Conservation (phyloP, 1,140 invertebrate species). For the Ridgeia piscesae region DNA sequence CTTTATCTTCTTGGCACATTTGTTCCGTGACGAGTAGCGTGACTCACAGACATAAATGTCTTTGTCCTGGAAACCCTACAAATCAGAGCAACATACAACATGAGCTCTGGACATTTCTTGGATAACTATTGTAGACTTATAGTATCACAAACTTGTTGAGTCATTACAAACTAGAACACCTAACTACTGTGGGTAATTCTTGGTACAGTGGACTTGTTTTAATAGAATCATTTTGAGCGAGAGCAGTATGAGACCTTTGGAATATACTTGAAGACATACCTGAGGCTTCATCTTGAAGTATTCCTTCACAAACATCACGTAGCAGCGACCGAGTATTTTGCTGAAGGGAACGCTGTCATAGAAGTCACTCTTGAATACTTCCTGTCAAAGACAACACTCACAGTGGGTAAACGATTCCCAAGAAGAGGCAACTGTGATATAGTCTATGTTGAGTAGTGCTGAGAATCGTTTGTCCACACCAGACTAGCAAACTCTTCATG, state of each 20-base stretch:
- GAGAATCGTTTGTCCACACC: too few relatives aligned
- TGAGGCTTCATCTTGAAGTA: constrained; percentile 89
- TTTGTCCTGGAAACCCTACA: constrained; percentile 78
- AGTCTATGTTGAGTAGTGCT: too few relatives aligned
- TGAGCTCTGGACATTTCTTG: not conserved
- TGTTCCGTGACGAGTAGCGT: constrained; percentile 80
- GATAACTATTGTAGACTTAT: not conserved
- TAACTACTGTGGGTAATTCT: not conserved
- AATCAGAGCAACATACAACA: not conserved
- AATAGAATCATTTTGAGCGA: too few relatives aligned
- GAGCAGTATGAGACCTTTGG: too few relatives aligned
- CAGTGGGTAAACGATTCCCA: too few relatives aligned
- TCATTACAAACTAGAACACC: not conserved
- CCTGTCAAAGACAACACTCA: constrained; percentile 62
- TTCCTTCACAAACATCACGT: constrained; percentile 91
- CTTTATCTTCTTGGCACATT: constrained; percentile 94
- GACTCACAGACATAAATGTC: constrained; percentile 98
- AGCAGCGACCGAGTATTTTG: constrained; percentile 88
- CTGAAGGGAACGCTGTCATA: constrained; percentile 80
- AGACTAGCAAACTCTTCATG: too few relatives aligned
- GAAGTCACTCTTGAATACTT: constrained; percentile 93
- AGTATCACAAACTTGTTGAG: not conserved
- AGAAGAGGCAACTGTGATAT: too few relatives aligned
- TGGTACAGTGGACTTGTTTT: not conserved
- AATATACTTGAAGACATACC: constrained; percentile 42